Percentiles rank a stretch among this genome's conserved stretches.
These are phyloP conservation scores for Rhaphigaster nebulosa DNA, from an alignment of 2,888 invertebrate species.

Conservation along the genomic window DNA sequence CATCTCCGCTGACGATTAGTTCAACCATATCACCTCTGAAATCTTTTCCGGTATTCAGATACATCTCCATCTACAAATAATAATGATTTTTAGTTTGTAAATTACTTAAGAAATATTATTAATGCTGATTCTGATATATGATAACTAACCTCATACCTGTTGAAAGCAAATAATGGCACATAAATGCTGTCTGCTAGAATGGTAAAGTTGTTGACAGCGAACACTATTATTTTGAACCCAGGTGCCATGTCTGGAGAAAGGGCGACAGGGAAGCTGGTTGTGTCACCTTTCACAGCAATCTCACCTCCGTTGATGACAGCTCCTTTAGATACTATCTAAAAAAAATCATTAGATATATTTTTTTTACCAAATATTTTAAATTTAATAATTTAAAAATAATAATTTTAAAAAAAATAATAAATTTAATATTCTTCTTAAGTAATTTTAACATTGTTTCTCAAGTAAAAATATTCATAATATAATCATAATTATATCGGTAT, in stretches of 20 bases:
- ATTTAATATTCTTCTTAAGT: not conserved
- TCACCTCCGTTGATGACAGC: conserved; percentile 69
- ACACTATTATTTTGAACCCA: conserved; percentile 71
- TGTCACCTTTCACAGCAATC: conserved; percentile 65
- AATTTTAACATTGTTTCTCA: not conserved
- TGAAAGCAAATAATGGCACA: conserved; percentile 72
- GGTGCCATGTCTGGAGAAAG: conserved; percentile 74
- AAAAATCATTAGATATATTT: not conserved
- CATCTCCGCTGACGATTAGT: conserved; percentile 70
- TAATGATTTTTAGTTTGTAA: not conserved
- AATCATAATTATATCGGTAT: not conserved
- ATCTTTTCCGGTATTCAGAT: conserved; percentile 73
- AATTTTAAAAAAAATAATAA: too few relatives aligned
- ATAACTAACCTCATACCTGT: conserved; percentile 69
- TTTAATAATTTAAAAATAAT: not conserved
- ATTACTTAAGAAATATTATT: not conserved
- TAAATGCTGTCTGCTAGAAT: conserved; percentile 72
- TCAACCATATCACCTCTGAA: conserved; percentile 72
- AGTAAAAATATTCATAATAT: not conserved
- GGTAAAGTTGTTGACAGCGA: conserved; percentile 69
- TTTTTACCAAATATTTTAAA: not conserved
- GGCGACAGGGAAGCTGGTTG: conserved; percentile 71
- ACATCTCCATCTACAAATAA: conserved; percentile 69
- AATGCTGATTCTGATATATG: not conserved
- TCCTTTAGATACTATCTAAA: conserved; percentile 71